Base-by-base conservation (phyloP, 35 echinoderm and acorn worm genomes). In the Chiridota heheva region DNA sequence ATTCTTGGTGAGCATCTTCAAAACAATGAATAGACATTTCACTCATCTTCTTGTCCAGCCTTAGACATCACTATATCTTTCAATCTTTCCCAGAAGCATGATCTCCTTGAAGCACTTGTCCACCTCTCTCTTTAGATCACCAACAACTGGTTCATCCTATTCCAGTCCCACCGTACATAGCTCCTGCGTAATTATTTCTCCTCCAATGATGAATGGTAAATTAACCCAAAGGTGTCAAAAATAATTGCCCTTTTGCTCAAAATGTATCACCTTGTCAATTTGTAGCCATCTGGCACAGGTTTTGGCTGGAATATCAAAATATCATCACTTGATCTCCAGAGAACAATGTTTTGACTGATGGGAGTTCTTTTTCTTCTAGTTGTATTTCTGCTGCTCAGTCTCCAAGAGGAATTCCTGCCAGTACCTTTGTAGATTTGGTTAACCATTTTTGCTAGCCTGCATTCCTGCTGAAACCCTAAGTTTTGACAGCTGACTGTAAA, bases 241-340 rank as follows among this genome's bases (percentile, higher is more conserved):
- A 82, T 39, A 15, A 63, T 46, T 46, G 79, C 79, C 2, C 66
- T 22, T 37, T 49, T 66, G 10, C 79, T 82, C 39, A 69, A 40
- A 7, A 69, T 42, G 20, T 44, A 46, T 86, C 69, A 29, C 32
- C 65, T 86, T 3, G 70, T 86, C 38, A 84, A 13, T 16, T 22
- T 58, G 53, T 38, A 49, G 22, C 32, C 33, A 1, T 31, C 12
- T 3, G 16, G 2, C 45, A 0, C 28, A 38, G 48, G 53, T 13
- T 36, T 42, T 43, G 46, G 13, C 51, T 73, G n/a, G 58, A 59
- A 72, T 38, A 32, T 20, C 37, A 84, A 84, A 17, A 40, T 20
- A 53, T 86, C 83, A 3, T 86, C 83, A 38, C 76, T 73, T 7
- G 70, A 70, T 62, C 16, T 36, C 83, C 83, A 86, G 7, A 76